phyloP scores from a whole-genome alignment of 2,797 vertebrate genomes.

The Rousettus madagascariensis region DNA sequence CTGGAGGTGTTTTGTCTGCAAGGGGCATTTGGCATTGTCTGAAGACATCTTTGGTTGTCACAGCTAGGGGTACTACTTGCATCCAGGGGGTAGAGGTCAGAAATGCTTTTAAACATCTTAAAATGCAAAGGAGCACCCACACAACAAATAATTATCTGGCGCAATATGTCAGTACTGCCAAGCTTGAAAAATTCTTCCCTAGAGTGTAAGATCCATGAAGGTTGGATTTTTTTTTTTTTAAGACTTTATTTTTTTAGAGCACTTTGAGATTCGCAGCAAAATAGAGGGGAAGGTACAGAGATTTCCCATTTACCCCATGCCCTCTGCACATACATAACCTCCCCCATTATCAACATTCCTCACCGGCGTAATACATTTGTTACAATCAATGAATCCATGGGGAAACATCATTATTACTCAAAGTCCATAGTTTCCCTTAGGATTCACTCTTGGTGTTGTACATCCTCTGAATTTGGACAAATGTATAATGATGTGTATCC shows the following conservation, averaged over 20 bases:
- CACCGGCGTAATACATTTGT: accelerated
- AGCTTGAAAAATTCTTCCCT: background rate
- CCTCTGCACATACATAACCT: background rate
- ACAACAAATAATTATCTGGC: background rate
- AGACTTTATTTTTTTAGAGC: background rate
- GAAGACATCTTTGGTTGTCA: background rate
- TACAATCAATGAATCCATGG: background rate
- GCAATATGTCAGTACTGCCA: background rate
- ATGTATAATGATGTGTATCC: too few species aligned
- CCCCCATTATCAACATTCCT: background rate
- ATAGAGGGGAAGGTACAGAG: background rate
- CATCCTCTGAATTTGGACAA: background rate
- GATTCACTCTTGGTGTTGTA: background rate
- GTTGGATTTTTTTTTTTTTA: background rate
- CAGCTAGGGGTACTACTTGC: background rate
- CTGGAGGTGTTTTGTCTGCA: background rate
- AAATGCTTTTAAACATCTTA: background rate
- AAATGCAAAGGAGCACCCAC: accelerated
- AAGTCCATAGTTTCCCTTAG: background rate
- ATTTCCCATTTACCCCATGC: background rate
- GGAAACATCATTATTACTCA: too few species aligned
- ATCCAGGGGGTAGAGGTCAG: background rate
- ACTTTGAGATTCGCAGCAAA: background rate
- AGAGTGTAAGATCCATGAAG: background rate
- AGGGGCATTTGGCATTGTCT: background rate